phyloP scores from a whole-genome alignment of 2,888 invertebrate genomes.

The Ariolimax columbianus region DNA sequence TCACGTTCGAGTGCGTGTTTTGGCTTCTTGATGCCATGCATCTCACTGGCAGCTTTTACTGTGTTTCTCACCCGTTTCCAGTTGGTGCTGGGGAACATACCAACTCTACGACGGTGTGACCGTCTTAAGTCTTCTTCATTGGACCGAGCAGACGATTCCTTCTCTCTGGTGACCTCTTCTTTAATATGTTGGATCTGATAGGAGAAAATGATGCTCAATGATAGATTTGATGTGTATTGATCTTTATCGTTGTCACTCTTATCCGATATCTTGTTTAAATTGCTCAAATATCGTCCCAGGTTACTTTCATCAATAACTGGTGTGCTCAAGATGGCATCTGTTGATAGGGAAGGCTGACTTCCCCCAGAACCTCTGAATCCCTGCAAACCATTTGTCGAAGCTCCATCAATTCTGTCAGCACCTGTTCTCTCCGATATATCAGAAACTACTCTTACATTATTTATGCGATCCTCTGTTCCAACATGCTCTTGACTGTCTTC shows the following conservation, averaged over 20 bases:
- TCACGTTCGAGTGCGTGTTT: slow-evolving; percentile 68
- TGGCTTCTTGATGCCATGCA: slow-evolving; percentile 61
- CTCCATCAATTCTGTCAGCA: not conserved
- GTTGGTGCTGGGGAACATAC: slow-evolving; percentile 54
- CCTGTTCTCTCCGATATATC: not conserved
- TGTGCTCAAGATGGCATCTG: too few relatives aligned
- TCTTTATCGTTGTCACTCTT: not conserved
- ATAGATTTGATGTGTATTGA: not conserved
- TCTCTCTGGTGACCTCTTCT: not conserved
- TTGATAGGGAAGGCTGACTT: not conserved
- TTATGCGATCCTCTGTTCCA: not conserved
- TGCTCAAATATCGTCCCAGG: not conserved
- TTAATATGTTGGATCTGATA: not conserved
- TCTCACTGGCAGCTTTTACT: slow-evolving; percentile 71
- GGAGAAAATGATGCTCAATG: not conserved
- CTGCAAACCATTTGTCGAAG: not conserved
- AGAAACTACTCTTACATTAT: not conserved
- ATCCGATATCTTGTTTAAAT: not conserved
- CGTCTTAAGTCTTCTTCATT: too few relatives aligned
- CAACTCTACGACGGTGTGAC: not conserved
- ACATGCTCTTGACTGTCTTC: too few relatives aligned
- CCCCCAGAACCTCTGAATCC: not conserved
- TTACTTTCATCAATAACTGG: not conserved
- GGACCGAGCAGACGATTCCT: too few relatives aligned
- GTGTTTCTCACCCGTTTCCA: slow-evolving; percentile 97